Evolutionary conservation across 2,113 vertebrate species (phyloP), one percentile per base, ranked within the genome.

Genomic region (Cyphomyrus plagiostoma): DNA sequence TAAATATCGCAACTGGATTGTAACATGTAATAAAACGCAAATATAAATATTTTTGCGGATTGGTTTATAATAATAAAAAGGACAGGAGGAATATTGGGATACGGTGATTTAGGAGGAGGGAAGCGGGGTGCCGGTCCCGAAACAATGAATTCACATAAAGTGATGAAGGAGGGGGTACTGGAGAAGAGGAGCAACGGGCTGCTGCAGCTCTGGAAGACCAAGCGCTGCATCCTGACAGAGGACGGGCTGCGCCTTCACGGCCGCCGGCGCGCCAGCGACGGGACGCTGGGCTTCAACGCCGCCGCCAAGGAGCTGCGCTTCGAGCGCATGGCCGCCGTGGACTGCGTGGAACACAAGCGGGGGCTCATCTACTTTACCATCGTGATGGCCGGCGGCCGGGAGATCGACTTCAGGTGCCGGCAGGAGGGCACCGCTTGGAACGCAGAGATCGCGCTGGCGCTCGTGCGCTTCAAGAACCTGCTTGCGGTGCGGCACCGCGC

Each of bases 131-230:
- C 19, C 48, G 39, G 30, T 48, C 42, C 50, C 50, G 26, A 26
- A 58, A 88, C 45, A 88, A 98, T 98, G 98, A 92, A 95, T 89
- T 91, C 94, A 49, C 94, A 92, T 91, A 94, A 96, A 82, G 96
- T 96, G 94, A 96, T 97, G 90, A 94, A 96, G 39, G 97, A 98
- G 92, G 98, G 98, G 50, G 90, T 96, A 94, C 91, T 99, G 95
- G 98, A 99, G 97, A 99, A 99, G 94, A 96, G 98, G 92, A 98
- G 98, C 89, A 97, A 97, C 48, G 98, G 98, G 3, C 96, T 99
- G 91, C 96, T 99, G 94, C 98, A 98, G 95, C 96, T 97, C 88
- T 98, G 98, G 98, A 98, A 99, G 94, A 97, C 96, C 91, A 99
- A 99, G 91, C 96, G 96, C 48, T 99, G 98, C 93, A 95, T 98